Percentiles rank a stretch among this genome's conserved stretches.
phyloP scores from a whole-genome alignment of 2,113 vertebrate genomes.

The Sturnira hondurensis region DNA sequence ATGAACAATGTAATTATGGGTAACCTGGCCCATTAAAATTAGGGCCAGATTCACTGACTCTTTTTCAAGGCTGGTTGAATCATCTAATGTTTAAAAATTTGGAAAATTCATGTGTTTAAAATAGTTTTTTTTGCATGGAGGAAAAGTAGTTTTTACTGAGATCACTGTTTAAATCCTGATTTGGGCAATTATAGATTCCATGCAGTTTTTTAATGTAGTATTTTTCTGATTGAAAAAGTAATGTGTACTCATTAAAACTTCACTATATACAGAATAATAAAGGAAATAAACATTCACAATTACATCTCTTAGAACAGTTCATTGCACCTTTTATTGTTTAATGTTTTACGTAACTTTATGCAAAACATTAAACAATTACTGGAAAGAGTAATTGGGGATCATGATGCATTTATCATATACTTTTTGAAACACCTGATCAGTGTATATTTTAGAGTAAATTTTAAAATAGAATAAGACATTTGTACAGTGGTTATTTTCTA shows the following conservation, averaged over 20 bases:
- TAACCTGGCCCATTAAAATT: neutral
- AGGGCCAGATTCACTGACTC: neutral
- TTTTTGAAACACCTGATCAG: neutral
- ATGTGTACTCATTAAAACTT: neutral
- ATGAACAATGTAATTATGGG: neutral
- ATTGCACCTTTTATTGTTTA: neutral
- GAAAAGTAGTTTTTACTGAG: neutral
- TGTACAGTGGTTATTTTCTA: neutral
- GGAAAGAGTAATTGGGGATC: neutral
- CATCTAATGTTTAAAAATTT: neutral
- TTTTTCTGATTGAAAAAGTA: neutral
- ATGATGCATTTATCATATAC: neutral
- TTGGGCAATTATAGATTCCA: neutral
- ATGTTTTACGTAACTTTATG: neutral
- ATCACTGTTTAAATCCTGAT: neutral
- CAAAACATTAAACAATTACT: too few species aligned
- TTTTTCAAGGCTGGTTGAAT: neutral
- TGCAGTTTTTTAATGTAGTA: neutral
- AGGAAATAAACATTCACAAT: neutral
- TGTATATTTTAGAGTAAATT: neutral
- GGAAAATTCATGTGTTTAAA: neutral
- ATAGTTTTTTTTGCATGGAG: neutral
- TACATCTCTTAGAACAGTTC: neutral
- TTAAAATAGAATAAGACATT: neutral
- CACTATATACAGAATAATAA: neutral